These are phyloP conservation scores for Metaphire vulgaris DNA, from an alignment of 1,140 invertebrate species.

Conservation along the genomic window DNA sequence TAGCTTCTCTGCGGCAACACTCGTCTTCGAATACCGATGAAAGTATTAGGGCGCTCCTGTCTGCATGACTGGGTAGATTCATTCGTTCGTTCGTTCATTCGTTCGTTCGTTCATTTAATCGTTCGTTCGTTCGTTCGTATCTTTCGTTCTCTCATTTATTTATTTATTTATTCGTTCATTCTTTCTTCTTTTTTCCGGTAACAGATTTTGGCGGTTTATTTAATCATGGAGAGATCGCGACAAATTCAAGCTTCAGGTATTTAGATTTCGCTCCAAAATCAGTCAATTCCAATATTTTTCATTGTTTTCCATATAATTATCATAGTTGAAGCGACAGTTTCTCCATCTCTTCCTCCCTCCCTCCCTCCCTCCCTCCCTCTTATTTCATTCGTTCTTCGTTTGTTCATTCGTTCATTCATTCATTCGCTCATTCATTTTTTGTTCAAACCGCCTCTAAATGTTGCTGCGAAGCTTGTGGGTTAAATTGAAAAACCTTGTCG, in stretches of 20 bases:
- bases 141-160: background rate
- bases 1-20: no score
- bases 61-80: background rate
- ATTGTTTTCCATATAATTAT: background rate
- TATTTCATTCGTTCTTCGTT: background rate
- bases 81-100: background rate
- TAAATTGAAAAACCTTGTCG: no score
- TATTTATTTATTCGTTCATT: background rate
- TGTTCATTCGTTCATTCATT: background rate
- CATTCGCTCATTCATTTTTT: background rate
- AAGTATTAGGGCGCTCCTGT: no score
- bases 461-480: no score
- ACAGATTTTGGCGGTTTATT: no score
- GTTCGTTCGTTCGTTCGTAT: slow-evolving; percentile 2
- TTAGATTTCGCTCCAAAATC: no score
- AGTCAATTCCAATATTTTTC: no score
- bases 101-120: background rate
- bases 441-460: background rate
- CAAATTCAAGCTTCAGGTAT: no score
- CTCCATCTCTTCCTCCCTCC: background rate
- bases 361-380: background rate
- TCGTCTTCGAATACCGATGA: no score
- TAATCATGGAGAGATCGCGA: no score
- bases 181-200: background rate
- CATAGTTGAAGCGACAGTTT: background rate